Evolutionary conservation across 2,113 vertebrate genomes (phyloP).

Genomic region (Alligator sinensis): DNA sequence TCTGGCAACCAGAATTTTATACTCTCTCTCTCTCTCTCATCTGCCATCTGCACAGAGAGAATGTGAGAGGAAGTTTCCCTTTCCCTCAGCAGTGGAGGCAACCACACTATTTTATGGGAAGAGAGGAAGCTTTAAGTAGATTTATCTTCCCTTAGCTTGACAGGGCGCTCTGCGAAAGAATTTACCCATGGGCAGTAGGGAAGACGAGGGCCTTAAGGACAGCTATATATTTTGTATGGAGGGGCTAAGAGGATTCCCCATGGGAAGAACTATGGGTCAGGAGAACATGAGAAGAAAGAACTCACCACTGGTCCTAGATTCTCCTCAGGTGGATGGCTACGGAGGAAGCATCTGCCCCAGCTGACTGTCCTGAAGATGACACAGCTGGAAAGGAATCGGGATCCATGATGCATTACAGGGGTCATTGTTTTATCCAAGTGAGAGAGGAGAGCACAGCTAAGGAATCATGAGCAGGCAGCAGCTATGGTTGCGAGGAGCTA

Average conservation of each 20-base stretch:
- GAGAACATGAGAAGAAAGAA: not conserved
- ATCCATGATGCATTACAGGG: not conserved
- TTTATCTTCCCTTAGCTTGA: not conserved
- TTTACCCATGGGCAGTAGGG: not conserved
- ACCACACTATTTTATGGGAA: not conserved
- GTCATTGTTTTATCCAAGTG: not conserved
- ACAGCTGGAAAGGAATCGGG: not conserved
- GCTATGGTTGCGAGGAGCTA: not conserved
- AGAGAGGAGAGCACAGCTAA: not conserved
- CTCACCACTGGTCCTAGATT: constrained; percentile 81
- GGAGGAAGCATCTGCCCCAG: constrained; percentile 33
- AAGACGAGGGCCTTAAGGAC: not conserved
- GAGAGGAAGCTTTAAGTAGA: not conserved
- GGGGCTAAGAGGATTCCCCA: not conserved
- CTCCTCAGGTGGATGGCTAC: constrained; percentile 78
- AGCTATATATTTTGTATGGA: fast-evolving
- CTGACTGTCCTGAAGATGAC: not conserved
- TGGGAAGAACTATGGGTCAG: not conserved
- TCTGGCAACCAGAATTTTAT: not conserved
- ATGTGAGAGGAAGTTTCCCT: not conserved
- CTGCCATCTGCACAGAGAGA: too few species aligned
- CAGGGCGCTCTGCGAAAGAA: not conserved
- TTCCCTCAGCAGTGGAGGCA: not conserved
- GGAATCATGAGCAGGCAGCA: not conserved
- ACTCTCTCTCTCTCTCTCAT: fast-evolving